phyloP scores from a whole-genome alignment of 2,888 invertebrate genomes.

The Isotomurus palustris region DNA sequence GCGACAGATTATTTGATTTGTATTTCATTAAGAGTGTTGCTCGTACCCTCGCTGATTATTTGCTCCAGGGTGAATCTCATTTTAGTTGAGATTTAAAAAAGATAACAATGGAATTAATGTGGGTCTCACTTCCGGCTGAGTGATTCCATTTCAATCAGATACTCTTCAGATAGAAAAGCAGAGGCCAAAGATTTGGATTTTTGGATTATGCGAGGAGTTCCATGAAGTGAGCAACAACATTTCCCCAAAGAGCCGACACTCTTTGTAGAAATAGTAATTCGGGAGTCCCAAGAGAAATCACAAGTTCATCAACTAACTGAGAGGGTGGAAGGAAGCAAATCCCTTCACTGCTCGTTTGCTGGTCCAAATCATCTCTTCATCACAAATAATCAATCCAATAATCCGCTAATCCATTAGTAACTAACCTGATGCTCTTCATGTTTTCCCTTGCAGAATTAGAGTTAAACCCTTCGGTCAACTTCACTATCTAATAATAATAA shows the following conservation, averaged over 20 bases:
- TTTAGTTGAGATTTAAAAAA: neutral
- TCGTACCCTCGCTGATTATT: too few species aligned
- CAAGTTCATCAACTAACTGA: conserved; percentile 37
- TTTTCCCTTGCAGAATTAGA: too few species aligned
- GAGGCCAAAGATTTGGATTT: too few species aligned
- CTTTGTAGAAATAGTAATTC: neutral
- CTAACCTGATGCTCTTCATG: too few species aligned
- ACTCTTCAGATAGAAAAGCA: too few species aligned
- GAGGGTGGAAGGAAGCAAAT: conserved; percentile 1
- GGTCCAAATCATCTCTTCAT: neutral
- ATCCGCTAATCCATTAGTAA: conserved; percentile 4
- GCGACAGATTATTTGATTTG: too few species aligned
- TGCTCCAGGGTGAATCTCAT: neutral
- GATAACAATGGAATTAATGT: neutral
- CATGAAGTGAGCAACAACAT: neutral
- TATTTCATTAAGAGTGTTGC: too few species aligned
- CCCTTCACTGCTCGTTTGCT: neutral
- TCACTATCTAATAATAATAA: too few species aligned
- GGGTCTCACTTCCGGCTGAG: conserved; percentile 43
- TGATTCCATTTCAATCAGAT: conserved; percentile 32
- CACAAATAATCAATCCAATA: conserved; percentile 8
- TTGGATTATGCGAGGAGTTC: neutral
- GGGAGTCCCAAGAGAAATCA: conserved; percentile 45
- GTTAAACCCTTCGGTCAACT: too few species aligned
- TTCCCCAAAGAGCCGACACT: conserved; percentile 2